Evolutionary conservation across 1,140 invertebrate genomes (phyloP).

Genomic region (Teleogryllus occipitalis): DNA sequence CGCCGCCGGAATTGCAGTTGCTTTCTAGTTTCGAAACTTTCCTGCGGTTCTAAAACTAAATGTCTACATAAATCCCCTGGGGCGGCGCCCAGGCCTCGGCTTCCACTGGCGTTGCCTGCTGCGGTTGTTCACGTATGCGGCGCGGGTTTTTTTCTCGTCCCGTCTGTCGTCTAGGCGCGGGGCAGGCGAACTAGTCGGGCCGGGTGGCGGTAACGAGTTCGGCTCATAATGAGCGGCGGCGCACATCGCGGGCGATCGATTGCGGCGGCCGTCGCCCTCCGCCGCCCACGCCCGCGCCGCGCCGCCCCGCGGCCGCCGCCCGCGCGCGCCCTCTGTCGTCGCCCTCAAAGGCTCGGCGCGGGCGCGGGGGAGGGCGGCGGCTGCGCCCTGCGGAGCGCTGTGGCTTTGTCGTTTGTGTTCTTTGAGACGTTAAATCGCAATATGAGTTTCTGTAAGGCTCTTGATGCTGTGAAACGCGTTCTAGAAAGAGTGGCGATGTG

Average conservation of each 20-base stretch:
- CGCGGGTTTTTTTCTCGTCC: background rate
- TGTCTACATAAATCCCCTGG: background rate
- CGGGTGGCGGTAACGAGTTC: background rate
- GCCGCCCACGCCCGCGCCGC: background rate
- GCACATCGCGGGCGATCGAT: background rate
- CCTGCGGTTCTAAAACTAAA: background rate
- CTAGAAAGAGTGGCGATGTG: too few species aligned
- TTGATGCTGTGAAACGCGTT: too few species aligned
- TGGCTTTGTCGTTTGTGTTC: too few species aligned
- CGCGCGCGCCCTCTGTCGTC: background rate
- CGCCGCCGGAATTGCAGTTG: background rate
- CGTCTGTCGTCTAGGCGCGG: background rate
- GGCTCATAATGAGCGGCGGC: background rate
- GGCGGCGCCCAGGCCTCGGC: too few species aligned
- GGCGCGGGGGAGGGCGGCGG: too few species aligned
- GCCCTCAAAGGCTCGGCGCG: background rate
- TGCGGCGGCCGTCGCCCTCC: background rate
- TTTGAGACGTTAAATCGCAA: too few species aligned
- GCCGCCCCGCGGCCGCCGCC: too few species aligned
- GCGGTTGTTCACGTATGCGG: slow-evolving; percentile 2
- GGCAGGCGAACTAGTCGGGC: background rate
- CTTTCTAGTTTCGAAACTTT: background rate
- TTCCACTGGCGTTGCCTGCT: background rate
- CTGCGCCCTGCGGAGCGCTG: too few species aligned
- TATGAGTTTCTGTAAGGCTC: too few species aligned